These are phyloP conservation scores for Macropis europaea DNA, from an alignment of 2,888 invertebrate species.

Conservation along the genomic window DNA sequence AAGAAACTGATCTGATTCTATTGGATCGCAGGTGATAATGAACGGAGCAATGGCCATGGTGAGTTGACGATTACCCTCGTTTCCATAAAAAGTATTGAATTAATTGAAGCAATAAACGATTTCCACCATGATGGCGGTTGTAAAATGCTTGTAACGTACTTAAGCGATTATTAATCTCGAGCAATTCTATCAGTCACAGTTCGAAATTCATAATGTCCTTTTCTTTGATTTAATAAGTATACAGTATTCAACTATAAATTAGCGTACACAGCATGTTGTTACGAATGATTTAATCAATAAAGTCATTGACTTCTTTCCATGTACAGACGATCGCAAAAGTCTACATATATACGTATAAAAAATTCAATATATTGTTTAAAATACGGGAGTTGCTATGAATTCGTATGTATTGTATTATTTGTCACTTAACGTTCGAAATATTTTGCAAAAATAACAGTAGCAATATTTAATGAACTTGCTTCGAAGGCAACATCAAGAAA, in stretches of 20 bases:
- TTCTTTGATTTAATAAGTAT: background rate
- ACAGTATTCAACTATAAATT: background rate
- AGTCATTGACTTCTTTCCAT: background rate
- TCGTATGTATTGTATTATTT: too few relatives aligned
- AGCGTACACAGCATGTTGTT: background rate
- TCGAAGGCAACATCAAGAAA: too few relatives aligned
- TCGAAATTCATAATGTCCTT: background rate
- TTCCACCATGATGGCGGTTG: constrained; percentile 58
- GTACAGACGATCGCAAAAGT: too few relatives aligned
- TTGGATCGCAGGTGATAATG: constrained; percentile 64
- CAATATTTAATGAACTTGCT: too few relatives aligned
- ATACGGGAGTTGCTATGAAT: too few relatives aligned
- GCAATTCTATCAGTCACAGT: background rate
- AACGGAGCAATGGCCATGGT: constrained; percentile 78
- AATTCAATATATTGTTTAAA: too few relatives aligned
- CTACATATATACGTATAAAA: too few relatives aligned
- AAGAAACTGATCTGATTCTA: constrained; percentile 31
- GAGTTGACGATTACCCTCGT: constrained; percentile 41
- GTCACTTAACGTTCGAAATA: too few relatives aligned
- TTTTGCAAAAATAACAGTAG: too few relatives aligned
- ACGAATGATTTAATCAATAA: background rate
- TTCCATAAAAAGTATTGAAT: background rate
- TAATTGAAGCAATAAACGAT: constrained; percentile 12
- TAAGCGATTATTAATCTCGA: background rate
- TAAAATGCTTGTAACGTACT: constrained; percentile 31